Evolutionary conservation across 2,113 vertebrate species (phyloP).

Genomic region (Vulpes ferrilata): DNA sequence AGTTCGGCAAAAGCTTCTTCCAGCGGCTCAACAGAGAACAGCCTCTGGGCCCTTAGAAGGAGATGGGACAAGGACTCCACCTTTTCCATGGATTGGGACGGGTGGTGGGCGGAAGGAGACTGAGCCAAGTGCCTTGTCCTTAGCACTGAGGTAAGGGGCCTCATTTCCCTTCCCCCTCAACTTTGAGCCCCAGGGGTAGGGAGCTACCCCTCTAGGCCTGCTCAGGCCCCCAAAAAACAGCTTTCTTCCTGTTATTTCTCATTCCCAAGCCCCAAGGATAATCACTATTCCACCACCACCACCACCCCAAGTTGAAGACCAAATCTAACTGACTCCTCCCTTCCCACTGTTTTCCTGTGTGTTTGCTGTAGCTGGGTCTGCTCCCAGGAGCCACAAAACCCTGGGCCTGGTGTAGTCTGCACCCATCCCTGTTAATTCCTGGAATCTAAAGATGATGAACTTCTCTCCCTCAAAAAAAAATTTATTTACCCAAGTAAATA

Average conservation of each 20-base stretch:
- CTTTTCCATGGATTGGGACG: not conserved
- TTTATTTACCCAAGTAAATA: not conserved
- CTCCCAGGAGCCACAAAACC: no score
- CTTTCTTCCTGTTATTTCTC: not conserved
- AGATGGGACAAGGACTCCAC: no score
- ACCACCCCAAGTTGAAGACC: conserved; percentile 50
- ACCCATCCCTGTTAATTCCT: no score
- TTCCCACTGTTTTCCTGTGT: no score
- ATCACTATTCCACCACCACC: not conserved
- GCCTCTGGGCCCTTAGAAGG: no score
- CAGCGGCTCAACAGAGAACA: no score
- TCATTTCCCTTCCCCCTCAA: no score
- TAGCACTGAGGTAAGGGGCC: not conserved
- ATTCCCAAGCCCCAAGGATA: not conserved
- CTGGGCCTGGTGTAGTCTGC: no score
- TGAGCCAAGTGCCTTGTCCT: conserved; percentile 59
- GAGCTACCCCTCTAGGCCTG: not conserved
- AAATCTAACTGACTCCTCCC: not conserved
- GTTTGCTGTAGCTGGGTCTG: no score
- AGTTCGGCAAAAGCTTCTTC: no score
- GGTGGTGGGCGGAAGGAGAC: not conserved
- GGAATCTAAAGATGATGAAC: no score
- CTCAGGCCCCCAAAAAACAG: not conserved
- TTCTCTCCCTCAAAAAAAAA: no score
- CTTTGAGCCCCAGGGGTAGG: not conserved